A percentile compares a stretch with the other conserved stretches of the same genome.
Conservation (phyloP, 2,888 invertebrate genomes). For the Scaptodrosophila latifasciaeformis region DNA sequence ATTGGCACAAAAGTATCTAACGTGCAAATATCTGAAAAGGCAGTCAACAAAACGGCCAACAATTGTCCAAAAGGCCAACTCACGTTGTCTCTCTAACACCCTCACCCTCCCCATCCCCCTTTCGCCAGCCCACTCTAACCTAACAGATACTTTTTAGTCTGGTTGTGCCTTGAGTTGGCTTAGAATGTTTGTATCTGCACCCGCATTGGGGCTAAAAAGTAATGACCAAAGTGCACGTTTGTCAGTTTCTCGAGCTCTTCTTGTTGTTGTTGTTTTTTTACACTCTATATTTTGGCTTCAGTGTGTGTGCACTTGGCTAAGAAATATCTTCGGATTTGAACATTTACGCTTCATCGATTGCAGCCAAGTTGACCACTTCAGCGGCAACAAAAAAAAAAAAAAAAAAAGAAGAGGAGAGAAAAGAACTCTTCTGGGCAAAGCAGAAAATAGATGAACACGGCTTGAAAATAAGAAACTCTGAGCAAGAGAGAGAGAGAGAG, state of each 20-base stretch:
- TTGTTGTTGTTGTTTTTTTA: constrained; percentile 27
- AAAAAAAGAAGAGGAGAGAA: no score
- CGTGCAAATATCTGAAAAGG: constrained; percentile 15
- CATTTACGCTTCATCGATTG: constrained; percentile 71
- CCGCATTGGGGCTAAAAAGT: constrained; percentile 36
- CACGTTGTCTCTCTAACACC: no score
- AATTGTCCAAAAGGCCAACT: constrained; percentile 18
- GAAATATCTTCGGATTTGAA: constrained; percentile 63
- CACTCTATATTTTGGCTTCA: constrained; percentile 17
- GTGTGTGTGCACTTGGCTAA: constrained; percentile 26
- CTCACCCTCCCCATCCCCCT: not conserved
- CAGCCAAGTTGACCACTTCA: constrained; percentile 23
- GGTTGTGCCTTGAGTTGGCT: not conserved
- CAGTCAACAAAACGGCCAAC: not conserved
- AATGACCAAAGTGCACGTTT: constrained; percentile 67
- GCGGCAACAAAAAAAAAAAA: not conserved
- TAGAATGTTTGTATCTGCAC: constrained; percentile 8
- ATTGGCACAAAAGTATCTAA: constrained; percentile 40
- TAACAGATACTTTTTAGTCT: no score
- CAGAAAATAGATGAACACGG: no score
- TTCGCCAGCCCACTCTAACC: no score
- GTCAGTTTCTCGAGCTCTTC: constrained; percentile 11
- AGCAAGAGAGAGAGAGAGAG: constrained; percentile 9
- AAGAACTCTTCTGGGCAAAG: no score
- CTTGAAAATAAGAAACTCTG: no score